Conservation (phyloP, 2,888 invertebrate genomes). For the Lysandra bellargus region DNA sequence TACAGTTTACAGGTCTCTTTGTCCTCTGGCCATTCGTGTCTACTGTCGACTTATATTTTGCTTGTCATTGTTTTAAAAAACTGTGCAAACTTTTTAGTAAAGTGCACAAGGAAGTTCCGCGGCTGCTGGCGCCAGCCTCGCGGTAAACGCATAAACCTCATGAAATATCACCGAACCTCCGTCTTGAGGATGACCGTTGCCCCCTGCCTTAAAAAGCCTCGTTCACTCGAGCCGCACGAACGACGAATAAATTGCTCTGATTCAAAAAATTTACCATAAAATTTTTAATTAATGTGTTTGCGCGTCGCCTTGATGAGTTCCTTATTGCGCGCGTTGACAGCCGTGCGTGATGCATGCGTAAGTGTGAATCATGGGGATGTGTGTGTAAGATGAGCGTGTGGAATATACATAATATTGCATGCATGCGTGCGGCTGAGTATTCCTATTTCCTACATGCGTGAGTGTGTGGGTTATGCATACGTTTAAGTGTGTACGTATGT, state of each 20-base stretch:
- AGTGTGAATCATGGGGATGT: background rate
- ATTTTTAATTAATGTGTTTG: background rate
- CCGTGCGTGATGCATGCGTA: background rate
- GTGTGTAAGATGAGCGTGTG: background rate
- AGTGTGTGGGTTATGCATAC: background rate
- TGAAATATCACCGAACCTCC: background rate
- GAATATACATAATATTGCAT: background rate
- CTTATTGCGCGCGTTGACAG: background rate
- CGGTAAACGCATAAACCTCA: background rate
- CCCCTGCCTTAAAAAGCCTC: background rate
- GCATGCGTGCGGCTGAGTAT: background rate
- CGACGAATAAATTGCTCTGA: conserved; percentile 16
- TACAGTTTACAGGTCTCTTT: too few relatives aligned
- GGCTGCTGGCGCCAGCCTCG: background rate
- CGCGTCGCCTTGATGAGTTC: background rate
- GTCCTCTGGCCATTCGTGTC: too few relatives aligned
- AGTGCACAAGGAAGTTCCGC: background rate
- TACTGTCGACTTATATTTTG: too few relatives aligned
- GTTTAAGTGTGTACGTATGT: background rate
- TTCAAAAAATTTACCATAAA: conserved; percentile 10
- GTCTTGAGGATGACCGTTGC: background rate
- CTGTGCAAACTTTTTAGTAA: too few relatives aligned
- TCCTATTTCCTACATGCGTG: background rate
- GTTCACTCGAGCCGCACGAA: background rate
- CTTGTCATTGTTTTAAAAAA: background rate